A percentile compares a stretch with the other conserved stretches of the same genome.
Conservation (phyloP, 2,113 vertebrate species). For the Misgurnus mizolepis region DNA sequence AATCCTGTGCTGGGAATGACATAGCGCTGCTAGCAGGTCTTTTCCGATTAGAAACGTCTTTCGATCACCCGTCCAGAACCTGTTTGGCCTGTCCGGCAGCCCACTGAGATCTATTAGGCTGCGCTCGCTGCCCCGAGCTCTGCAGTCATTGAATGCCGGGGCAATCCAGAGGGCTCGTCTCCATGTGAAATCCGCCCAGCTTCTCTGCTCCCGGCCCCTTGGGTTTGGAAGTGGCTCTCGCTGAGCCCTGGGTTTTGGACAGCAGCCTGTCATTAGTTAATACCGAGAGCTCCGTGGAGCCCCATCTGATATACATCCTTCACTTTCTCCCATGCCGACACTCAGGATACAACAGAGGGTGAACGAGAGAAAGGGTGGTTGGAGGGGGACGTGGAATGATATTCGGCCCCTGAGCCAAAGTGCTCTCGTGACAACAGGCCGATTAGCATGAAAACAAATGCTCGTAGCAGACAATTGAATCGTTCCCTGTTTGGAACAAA, state of each 20-base stretch:
- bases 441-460: slow-evolving; percentile 57
- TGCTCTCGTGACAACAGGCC: slow-evolving; percentile 54
- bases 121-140: slow-evolving; percentile 34
- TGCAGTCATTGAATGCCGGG: slow-evolving; percentile 25
- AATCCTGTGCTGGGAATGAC: slow-evolving; percentile 29
- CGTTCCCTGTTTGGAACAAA: slow-evolving; percentile 59
- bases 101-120: slow-evolving; percentile 51
- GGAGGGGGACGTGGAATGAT: slow-evolving; percentile 38
- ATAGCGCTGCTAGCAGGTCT: slow-evolving; percentile 36
- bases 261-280: slow-evolving; percentile 41
- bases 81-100: slow-evolving; percentile 42
- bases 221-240: neutral
- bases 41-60: slow-evolving; percentile 43
- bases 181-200: slow-evolving; percentile 25
- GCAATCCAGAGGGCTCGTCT: slow-evolving; percentile 34
- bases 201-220: neutral
- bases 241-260: slow-evolving; percentile 41
- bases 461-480: slow-evolving; percentile 58
- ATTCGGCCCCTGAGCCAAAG: slow-evolving; percentile 48
- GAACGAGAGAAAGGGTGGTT: neutral
- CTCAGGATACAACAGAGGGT: slow-evolving; percentile 3
- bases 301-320: slow-evolving; percentile 31
- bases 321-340: slow-evolving; percentile 13
- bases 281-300: slow-evolving; percentile 16
- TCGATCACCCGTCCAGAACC: slow-evolving; percentile 36